Base-by-base conservation (phyloP, 2,113 vertebrate species). In the Dendrocopos noguchii region DNA sequence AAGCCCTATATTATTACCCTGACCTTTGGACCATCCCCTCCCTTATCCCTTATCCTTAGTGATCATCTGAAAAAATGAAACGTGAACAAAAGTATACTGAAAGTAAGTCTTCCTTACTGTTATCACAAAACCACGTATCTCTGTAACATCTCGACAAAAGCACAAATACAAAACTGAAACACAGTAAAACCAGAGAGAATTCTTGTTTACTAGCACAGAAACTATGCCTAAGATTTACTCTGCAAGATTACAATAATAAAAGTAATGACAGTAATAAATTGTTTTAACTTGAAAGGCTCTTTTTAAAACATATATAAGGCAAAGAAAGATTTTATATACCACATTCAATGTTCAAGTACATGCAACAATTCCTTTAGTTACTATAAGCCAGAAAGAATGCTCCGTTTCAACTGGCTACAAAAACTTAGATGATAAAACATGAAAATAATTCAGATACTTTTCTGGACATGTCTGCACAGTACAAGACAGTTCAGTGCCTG, bases 401-500 rank as follows among this genome's bases (percentile, higher is more conserved):
- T 65, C 29, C 6, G 1, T 60, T 90, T 68, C 39, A 53, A 67
- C 34, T 80, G 20, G 65, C 61, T 87, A 70, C 19, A 87, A 44
- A 89, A 10, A 29, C 66, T 66, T 12, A 61, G 6, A 55, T 0
- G 27, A 75, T 63, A 87, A 94, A 92, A 76, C 80, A 91, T 52
- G 46, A 74, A 79, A 93, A 91, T 47, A 84, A 94, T 73, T 88
- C 33, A 82, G 81, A 79, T 47, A 82, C 60, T 86, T 78, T 88
- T 96, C 83, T 63, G 84, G 86, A 81, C 80, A 86, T 84, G 86
- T 81, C 80, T 95, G 83, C 85, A 57, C 86, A 86, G 25, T 72
- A 56, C 60, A 52, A 84, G 59, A 84, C 50, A 83, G 44, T 68
- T 85, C 80, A 4, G 2, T 53, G 46, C 82, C 74, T 76, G 70